A percentile compares a stretch with the other conserved stretches of the same genome.
Conservation (phyloP, 2,888 invertebrate species). For the Disparrhopalites patrizii region DNA sequence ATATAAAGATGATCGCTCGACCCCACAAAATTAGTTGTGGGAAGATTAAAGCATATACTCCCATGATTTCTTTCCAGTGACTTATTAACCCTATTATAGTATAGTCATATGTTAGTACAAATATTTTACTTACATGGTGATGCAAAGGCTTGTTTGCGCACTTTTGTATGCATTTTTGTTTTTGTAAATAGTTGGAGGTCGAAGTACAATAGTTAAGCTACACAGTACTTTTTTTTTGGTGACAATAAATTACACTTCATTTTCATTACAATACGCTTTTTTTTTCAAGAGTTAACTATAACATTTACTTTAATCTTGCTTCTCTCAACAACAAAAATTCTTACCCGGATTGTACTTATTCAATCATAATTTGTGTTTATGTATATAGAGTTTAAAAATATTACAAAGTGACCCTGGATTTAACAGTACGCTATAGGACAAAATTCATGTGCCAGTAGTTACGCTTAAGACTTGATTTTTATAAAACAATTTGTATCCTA, state of each 20-base stretch:
- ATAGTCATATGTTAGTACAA: too few species aligned
- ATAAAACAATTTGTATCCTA: too few species aligned
- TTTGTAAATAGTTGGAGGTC: too few species aligned
- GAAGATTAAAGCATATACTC: too few species aligned
- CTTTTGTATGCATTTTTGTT: too few species aligned
- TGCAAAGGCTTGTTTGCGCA: too few species aligned
- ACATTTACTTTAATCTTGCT: background rate
- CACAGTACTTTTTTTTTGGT: constrained; percentile 1
- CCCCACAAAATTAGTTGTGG: too few species aligned
- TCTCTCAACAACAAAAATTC: background rate
- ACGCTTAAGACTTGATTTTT: background rate
- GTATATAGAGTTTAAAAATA: background rate
- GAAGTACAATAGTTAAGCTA: too few species aligned
- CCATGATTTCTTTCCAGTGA: too few species aligned
- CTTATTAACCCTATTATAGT: too few species aligned
- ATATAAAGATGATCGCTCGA: too few species aligned
- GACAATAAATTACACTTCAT: background rate
- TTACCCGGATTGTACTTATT: background rate
- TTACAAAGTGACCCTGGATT: constrained; percentile 5
- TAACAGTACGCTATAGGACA: constrained; percentile 1
- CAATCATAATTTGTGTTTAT: background rate
- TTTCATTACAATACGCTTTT: background rate
- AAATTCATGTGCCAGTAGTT: background rate
- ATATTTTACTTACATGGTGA: too few species aligned
- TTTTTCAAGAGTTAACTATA: background rate